Base-by-base conservation (phyloP, 2,888 invertebrate genomes). In the Melikaiella ostensackeni region DNA sequence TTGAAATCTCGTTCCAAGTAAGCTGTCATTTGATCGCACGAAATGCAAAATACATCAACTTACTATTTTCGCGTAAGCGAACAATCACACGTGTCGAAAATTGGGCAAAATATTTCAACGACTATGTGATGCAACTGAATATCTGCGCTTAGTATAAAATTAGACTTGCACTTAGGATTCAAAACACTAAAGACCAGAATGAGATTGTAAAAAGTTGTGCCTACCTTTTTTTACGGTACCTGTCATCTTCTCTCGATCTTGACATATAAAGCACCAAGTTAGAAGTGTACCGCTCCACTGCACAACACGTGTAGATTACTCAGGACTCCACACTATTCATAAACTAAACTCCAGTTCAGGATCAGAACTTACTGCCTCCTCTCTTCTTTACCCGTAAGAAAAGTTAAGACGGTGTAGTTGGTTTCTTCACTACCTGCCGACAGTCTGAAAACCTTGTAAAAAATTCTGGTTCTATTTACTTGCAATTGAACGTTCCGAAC, bases 341-440 rank as follows among this genome's bases (percentile, higher is more conserved):
- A n/a, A n/a, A 50, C 50, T 50, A 50, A 50, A 50, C 50, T 50
- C n/a, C n/a, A 50, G 50, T 50, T 50, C 50, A 50, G n/a, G 50
- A 50, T 21, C 50, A n/a, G 50, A 50, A 50, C 42, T 42, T 42
- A 16, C 42, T 50, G 50, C 50, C n/a, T 21, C 50, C n/a, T 2
- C 50, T 50, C n/a, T 50, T 8, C 50, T 50, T 50, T 50, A 50
- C 50, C 50, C n/a, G 9, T 50, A 9, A n/a, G n/a, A 50, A 21
- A 50, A n/a, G n/a, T n/a, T 2, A n/a, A n/a, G n/a, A 9, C 50
- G n/a, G n/a, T 50, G 50, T 50, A 50, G 50, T 50, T n/a, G 50
- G 50, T 50, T n/a, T 50, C 50, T 21, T 21, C n/a, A 50, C n/a
- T 50, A n/a, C n/a, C 50, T 50, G n/a, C n/a, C 0, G 19, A 9